phyloP scores from a whole-genome alignment of 2,113 vertebrate genomes.

The Eonycteris spelaea region DNA sequence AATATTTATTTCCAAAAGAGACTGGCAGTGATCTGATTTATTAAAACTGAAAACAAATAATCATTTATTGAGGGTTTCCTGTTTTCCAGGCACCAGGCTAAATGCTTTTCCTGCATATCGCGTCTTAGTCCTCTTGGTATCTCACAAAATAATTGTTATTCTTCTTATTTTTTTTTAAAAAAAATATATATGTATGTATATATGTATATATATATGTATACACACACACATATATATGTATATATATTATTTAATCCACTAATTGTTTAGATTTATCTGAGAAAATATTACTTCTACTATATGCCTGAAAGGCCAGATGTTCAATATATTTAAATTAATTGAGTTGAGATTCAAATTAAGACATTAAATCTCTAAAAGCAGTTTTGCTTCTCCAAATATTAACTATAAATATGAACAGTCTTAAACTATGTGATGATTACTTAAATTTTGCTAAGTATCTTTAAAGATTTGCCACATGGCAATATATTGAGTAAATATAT shows the following conservation, averaged over 20 bases:
- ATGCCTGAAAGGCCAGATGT: neutral
- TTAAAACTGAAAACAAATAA: neutral
- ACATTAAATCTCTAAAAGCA: neutral
- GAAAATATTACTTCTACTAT: neutral
- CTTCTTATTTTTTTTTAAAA: neutral
- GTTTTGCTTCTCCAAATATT: neutral
- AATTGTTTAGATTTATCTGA: neutral
- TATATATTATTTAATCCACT: neutral
- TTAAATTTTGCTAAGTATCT: neutral
- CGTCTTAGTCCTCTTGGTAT: neutral
- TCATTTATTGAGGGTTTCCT: neutral
- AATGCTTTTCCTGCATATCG: neutral
- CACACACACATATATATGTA: too few relatives aligned
- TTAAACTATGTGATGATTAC: neutral
- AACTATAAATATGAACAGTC: neutral
- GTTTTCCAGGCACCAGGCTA: neutral
- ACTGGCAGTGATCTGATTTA: neutral
- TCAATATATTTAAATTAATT: neutral
- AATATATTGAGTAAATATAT: constrained; percentile 49
- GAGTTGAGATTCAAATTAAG: neutral
- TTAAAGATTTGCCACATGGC: neutral
- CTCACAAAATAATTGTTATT: neutral
- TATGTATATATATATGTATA: too few relatives aligned
- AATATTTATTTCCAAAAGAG: neutral
- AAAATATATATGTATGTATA: too few relatives aligned